Base-by-base conservation (phyloP, 2,113 vertebrate genomes). In the Mesembrinibis cayennensis region DNA sequence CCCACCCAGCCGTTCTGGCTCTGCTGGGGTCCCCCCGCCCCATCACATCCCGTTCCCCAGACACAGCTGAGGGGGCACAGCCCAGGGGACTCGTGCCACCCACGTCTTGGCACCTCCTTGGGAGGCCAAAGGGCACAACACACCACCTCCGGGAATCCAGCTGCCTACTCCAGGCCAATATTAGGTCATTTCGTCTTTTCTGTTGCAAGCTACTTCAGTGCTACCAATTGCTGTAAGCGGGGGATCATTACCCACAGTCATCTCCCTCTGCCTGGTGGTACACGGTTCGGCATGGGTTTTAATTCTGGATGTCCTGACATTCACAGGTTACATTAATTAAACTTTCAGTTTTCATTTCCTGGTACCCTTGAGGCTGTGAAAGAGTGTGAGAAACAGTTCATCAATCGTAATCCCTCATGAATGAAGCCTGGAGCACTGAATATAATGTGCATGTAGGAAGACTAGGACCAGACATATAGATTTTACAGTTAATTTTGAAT, bases 401-500 rank as follows among this genome's bases (percentile, higher is more conserved):
- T 58, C 52, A 72, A 20, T 23, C 36, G 27, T 40, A 89, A 61
- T 78, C 19, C 40, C 29, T 58, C 69, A 26, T 0, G 13, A 89
- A 59, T n/a, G 52, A 74, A 83, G 23, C 34, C 36, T 44, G 27
- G 7, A 30, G 22, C 0, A 0, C 13, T 7, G 5, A n/a, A 45
- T 22, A 32, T 1, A 23, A 23, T 0, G 0, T 27, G 16, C 32
- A 21, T 17, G 13, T 30, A 62, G 55, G 84, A 69, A 91, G 18
- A 70, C 21, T 42, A 30, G 63, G 32, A 47, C 55, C 52, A 70
- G 63, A 58, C 23, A 23, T 16, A 63, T 0, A 52, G 20, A 90
- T 92, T 90, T 66, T 55, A 56, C 27, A 71, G 27, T 62, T 42
- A 32, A 81, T 63, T 89, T 59, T 74, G 47, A 9, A 67, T 62